Evolutionary conservation across 2,888 invertebrate genomes (phyloP).

Genomic region (Hydropsyche betteni): DNA sequence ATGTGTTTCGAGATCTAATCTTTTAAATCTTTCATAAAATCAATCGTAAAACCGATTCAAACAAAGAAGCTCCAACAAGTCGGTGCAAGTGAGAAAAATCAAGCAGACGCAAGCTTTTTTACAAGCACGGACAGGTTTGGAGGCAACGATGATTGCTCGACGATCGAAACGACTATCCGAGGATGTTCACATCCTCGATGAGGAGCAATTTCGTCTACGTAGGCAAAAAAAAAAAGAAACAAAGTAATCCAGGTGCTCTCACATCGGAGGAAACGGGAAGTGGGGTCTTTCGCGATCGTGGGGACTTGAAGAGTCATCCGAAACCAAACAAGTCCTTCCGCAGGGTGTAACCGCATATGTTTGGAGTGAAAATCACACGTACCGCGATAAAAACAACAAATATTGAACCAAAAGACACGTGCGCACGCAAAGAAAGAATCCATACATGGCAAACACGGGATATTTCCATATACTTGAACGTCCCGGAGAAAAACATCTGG

Average conservation of each 20-base stretch:
- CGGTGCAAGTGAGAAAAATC: background rate
- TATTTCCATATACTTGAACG: too few relatives aligned
- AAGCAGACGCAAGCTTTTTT: background rate
- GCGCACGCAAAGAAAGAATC: background rate
- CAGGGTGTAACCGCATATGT: slow-evolving; percentile 1
- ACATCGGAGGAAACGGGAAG: slow-evolving; percentile 1
- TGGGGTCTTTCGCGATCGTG: background rate
- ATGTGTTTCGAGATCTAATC: too few relatives aligned
- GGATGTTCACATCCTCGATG: too few relatives aligned
- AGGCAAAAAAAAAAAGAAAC: background rate
- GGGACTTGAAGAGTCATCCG: background rate
- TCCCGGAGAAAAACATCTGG: too few relatives aligned
- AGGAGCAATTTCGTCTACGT: too few relatives aligned
- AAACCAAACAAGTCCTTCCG: slow-evolving; percentile 10
- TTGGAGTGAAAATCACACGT: background rate
- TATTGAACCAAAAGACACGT: slow-evolving; percentile 18
- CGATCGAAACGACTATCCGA: too few relatives aligned
- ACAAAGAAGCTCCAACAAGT: background rate
- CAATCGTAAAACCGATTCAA: too few relatives aligned
- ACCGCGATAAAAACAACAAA: background rate
- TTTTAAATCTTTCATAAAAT: too few relatives aligned
- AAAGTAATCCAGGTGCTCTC: slow-evolving; percentile 12
- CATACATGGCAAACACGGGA: slow-evolving; percentile 6
- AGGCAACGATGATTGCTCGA: background rate
- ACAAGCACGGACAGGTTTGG: background rate